phyloP scores from a whole-genome alignment of 2,113 vertebrate genomes.

The Pionites leucogaster region DNA sequence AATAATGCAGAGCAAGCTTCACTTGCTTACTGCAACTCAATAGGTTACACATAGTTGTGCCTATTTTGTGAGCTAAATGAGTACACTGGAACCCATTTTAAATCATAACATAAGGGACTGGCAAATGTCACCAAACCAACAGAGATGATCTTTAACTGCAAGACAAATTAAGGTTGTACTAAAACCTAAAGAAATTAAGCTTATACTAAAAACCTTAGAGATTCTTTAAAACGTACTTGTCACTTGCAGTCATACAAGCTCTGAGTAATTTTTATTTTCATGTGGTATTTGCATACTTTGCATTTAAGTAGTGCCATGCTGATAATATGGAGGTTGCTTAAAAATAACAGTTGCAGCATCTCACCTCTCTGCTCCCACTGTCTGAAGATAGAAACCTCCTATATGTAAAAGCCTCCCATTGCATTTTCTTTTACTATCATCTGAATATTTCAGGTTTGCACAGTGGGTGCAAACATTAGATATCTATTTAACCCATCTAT shows the following conservation, averaged over 20 bases:
- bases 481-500: neutral
- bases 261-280: neutral
- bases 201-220: neutral
- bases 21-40: slow-evolving; percentile 3
- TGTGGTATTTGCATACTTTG: slow-evolving; percentile 34
- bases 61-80: slow-evolving; percentile 59
- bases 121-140: neutral
- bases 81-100: neutral
- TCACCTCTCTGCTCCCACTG: neutral
- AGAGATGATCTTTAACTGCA: neutral
- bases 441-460: neutral
- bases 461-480: neutral
- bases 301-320: slow-evolving; percentile 41
- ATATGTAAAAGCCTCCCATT: neutral
- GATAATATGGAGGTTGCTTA: neutral
- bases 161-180: neutral
- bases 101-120: neutral
- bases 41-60: slow-evolving; percentile 25
- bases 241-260: neutral
- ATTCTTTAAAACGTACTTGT: neutral
- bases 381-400: neutral
- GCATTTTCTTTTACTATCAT: neutral
- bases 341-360: neutral
- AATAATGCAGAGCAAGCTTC: slow-evolving; percentile 34
- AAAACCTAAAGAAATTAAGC: neutral